Evolutionary conservation across 1,140 invertebrate species (phyloP), one percentile per base, ranked within the genome.

Genomic region (Harpegnathos saltator): DNA sequence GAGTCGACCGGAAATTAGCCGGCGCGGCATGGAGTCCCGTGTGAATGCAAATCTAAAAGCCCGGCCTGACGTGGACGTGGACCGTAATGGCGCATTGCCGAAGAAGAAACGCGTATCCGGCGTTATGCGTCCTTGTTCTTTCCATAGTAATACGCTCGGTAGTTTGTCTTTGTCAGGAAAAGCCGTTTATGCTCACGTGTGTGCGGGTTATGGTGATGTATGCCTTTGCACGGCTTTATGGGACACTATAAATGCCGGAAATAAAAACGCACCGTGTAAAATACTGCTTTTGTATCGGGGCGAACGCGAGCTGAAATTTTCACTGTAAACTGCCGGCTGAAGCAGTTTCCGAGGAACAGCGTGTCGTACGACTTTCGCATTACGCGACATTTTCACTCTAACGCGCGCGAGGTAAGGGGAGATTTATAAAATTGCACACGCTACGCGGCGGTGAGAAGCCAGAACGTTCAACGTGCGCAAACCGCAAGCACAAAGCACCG

Each of bases 121-220:
- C 52, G 52, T 80, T 58, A 69, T 24, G 17, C 59, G 65, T 59
- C 65, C 65, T 58, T 26, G 65, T 56, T 71, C 75, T 48, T 69
- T 58, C 22, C 75, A 52, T 15, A 33, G 24, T 58, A 80, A 69
- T 69, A 54, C 66, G 48, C 48, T 4, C 22, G 66, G 66, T 15
- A 29, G 75, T 80, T 80, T 80, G 54, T 80, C 75, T 29, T 80
- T 80, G 65, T 80, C 75, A 58, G 7, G 52, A 56, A 71, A 80
- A 71, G 52, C 75, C 75, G 65, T 80, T 80, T 80, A 59, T 48
- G 24, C 22, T 69, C 48, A 38, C 52, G 24, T 44, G 22, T 44
- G 62, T 22, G 38, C 7, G 19, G 52, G n/a, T 56, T 19, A 56
- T n/a, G 54, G 54, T 48, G 59, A 33, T 62, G 59, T 62, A 38